Conservation (phyloP, 2,113 vertebrate species). For the Aspidoscelis tigris region DNA sequence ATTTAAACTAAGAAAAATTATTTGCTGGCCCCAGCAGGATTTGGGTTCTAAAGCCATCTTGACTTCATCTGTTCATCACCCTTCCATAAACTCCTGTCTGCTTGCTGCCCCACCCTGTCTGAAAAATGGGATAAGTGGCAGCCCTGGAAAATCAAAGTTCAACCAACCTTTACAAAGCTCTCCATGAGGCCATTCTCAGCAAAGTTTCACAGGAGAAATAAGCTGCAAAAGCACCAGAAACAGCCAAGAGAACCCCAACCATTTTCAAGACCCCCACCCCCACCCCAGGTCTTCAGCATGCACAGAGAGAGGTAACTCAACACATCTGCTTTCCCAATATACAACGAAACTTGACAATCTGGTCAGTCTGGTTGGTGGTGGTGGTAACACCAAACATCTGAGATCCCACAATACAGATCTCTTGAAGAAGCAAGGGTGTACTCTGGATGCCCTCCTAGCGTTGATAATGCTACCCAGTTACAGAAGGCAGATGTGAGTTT, state of each 20-base stretch:
- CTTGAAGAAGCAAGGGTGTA: too few relatives aligned
- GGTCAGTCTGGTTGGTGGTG: neutral
- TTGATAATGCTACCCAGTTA: neutral
- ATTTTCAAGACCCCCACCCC: neutral
- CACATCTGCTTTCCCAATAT: neutral
- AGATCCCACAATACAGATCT: neutral
- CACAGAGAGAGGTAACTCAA: conserved; percentile 55
- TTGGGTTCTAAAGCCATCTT: neutral
- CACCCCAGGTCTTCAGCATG: conserved; percentile 51
- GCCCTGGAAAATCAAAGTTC: conserved; percentile 59
- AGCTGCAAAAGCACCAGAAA: neutral
- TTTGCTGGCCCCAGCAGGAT: neutral
- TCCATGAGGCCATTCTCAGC: conserved; percentile 12
- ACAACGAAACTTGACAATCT: rapidly evolving
- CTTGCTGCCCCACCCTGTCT: rapidly evolving
- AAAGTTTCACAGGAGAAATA: neutral
- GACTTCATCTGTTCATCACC: neutral
- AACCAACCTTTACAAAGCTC: rapidly evolving
- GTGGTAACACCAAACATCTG: neutral
- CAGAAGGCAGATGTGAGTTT: conserved; percentile 56
- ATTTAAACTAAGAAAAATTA: rapidly evolving
- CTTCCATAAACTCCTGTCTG: rapidly evolving
- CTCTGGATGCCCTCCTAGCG: too few relatives aligned
- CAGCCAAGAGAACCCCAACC: neutral
- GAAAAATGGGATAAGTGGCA: neutral